These are phyloP conservation scores for Delphinus delphis DNA, from an alignment of 2,113 vertebrate genomes.

Conservation along the genomic window DNA sequence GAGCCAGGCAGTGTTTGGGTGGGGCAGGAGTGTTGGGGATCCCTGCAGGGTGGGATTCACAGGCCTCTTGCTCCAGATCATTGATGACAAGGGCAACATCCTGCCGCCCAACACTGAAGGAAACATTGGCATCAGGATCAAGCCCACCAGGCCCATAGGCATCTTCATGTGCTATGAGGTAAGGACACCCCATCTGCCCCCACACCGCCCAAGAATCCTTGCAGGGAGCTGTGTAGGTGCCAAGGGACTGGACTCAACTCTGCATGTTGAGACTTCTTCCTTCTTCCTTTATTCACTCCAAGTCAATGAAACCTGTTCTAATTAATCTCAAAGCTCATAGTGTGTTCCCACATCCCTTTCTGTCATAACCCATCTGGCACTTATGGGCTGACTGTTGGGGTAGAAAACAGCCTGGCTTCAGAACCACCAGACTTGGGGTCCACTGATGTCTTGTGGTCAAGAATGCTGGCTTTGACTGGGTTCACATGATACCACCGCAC, in stretches of 20 bases:
- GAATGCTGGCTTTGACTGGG: not conserved
- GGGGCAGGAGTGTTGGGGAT: too few relatives aligned
- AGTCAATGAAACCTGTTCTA: not conserved
- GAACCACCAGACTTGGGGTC: not conserved
- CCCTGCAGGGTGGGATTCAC: not conserved
- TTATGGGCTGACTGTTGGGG: not conserved
- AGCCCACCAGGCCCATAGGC: conserved; percentile 85
- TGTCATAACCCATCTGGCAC: not conserved
- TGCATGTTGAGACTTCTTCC: not conserved
- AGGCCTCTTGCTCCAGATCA: conserved; percentile 81
- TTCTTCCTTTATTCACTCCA: not conserved
- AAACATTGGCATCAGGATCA: conserved; percentile 87
- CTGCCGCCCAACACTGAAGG: conserved; percentile 82
- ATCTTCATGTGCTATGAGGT: conserved; percentile 89
- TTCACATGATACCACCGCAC: not conserved
- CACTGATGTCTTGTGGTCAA: not conserved
- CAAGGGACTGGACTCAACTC: not conserved
- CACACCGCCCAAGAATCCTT: too few relatives aligned
- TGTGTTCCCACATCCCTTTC: not conserved
- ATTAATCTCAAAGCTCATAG: not conserved
- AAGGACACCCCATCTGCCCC: conserved; percentile 46
- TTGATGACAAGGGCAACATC: conserved; percentile 84
- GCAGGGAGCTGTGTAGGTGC: not conserved
- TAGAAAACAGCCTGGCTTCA: not conserved
- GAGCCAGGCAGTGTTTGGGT: not conserved